Evolutionary conservation across 2,888 invertebrate species (phyloP).

Genomic region (Nipponacmea schrenckii): DNA sequence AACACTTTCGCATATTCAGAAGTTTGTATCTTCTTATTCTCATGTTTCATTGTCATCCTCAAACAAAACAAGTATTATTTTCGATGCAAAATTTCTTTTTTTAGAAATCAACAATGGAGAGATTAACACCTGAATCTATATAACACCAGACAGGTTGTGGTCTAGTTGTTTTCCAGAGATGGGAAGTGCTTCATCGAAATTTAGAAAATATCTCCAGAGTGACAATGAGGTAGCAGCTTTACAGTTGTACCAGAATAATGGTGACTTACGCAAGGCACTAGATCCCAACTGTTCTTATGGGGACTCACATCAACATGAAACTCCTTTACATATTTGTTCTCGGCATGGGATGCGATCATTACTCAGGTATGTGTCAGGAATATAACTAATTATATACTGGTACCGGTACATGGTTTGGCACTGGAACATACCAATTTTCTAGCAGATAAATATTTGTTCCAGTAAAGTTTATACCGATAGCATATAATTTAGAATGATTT

Average conservation of each 20-base stretch:
- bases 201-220: slow-evolving; percentile 77
- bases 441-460: too few species aligned
- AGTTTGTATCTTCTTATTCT: too few species aligned
- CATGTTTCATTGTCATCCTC: too few species aligned
- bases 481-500: too few species aligned
- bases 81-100: too few species aligned
- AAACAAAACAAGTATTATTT: too few species aligned
- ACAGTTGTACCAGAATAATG: slow-evolving; percentile 75
- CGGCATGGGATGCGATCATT: slow-evolving; percentile 77
- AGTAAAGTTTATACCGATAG: too few species aligned
- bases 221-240: slow-evolving; percentile 79
- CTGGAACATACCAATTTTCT: too few species aligned
- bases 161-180: slow-evolving; percentile 62
- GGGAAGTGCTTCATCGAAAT: slow-evolving; percentile 78
- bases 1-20: too few species aligned
- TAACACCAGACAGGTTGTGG: background rate
- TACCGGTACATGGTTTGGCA: slow-evolving; percentile 24
- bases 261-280: slow-evolving; percentile 75
- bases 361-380: slow-evolving; percentile 67
- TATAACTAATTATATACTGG: too few species aligned
- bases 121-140: too few species aligned
- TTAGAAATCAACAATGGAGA: too few species aligned
- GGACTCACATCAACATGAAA: slow-evolving; percentile 76
- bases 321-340: slow-evolving; percentile 76
- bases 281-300: slow-evolving; percentile 78